Conservation (phyloP, 2,797 vertebrate genomes). For the Anomalospiza imberbis region DNA sequence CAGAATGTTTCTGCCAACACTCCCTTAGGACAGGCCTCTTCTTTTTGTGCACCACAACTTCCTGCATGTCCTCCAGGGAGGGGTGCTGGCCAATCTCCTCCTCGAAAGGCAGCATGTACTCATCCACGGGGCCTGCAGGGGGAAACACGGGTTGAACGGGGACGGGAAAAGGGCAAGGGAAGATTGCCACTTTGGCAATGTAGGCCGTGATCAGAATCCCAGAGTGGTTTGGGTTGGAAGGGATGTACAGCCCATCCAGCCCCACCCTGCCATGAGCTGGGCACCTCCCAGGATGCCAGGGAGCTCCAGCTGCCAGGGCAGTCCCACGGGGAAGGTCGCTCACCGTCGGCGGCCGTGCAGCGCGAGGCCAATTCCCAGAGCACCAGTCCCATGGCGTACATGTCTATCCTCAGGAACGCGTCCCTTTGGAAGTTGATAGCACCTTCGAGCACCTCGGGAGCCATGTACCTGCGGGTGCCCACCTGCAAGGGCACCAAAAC, state of each 20-base stretch:
- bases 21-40: conserved; percentile 91
- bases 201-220: fast-evolving
- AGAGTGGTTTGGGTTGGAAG: not conserved
- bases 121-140: conserved; percentile 88
- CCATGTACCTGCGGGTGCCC: conserved; percentile 96
- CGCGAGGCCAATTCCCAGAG: conserved; percentile 93
- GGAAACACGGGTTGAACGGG: not conserved
- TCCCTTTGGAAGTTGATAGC: conserved; percentile 98
- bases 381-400: conserved; percentile 94
- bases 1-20: conserved; percentile 97
- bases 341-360: conserved; percentile 94
- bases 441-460: conserved; percentile 94
- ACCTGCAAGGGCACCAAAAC: conserved; percentile 75
- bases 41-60: conserved; percentile 98
- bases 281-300: not conserved
- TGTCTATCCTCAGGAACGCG: conserved; percentile 94
- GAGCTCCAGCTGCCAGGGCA: not conserved
- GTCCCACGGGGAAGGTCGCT: not conserved
- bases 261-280: not conserved
- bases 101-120: conserved; percentile 97
- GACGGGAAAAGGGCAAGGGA: no score
- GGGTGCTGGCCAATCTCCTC: conserved; percentile 97
- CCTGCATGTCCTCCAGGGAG: conserved; percentile 98
- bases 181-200: fast-evolving
- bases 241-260: not conserved